phyloP scores from a whole-genome alignment of 2,888 invertebrate genomes.

The Hyppa rectilinea region DNA sequence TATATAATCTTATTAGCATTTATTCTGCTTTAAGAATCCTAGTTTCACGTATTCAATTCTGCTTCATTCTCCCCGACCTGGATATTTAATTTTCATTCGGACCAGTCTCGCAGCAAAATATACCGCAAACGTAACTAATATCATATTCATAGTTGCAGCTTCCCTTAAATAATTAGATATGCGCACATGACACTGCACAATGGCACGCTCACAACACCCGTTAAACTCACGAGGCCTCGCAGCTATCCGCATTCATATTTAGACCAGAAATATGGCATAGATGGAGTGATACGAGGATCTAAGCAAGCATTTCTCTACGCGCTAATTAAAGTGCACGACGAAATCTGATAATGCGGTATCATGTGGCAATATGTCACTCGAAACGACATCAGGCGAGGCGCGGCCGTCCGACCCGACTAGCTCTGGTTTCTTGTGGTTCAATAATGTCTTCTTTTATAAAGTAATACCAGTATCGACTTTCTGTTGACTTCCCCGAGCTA shows the following conservation, averaged over 20 bases:
- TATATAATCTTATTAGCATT: slow-evolving; percentile 40
- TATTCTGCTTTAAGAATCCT: slow-evolving; percentile 18
- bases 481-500: slow-evolving; percentile 71
- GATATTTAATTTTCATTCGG: not conserved
- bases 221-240: slow-evolving; percentile 46
- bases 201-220: slow-evolving; percentile 33
- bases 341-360: slow-evolving; percentile 83
- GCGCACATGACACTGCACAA: slow-evolving; percentile 32
- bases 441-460: slow-evolving; percentile 71
- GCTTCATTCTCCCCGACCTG: not conserved
- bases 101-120: slow-evolving; percentile 1
- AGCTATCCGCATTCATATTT: slow-evolving; percentile 54
- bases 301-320: slow-evolving; percentile 77
- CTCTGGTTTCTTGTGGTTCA: slow-evolving; percentile 82
- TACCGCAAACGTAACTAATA: not conserved
- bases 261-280: slow-evolving; percentile 63
- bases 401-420: slow-evolving; percentile 65
- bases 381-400: slow-evolving; percentile 75
- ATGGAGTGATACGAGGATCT: slow-evolving; percentile 46
- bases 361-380: slow-evolving; percentile 83
- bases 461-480: slow-evolving; percentile 73
- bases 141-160: slow-evolving; percentile 35
- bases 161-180: slow-evolving; percentile 44
- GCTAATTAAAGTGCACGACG: slow-evolving; percentile 82
- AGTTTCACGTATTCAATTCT: slow-evolving; percentile 19